Percentiles rank a stretch among this genome's conserved stretches.
Evolutionary conservation across 2,888 invertebrate genomes (phyloP).

Genomic region (Tetragnatha montana): DNA sequence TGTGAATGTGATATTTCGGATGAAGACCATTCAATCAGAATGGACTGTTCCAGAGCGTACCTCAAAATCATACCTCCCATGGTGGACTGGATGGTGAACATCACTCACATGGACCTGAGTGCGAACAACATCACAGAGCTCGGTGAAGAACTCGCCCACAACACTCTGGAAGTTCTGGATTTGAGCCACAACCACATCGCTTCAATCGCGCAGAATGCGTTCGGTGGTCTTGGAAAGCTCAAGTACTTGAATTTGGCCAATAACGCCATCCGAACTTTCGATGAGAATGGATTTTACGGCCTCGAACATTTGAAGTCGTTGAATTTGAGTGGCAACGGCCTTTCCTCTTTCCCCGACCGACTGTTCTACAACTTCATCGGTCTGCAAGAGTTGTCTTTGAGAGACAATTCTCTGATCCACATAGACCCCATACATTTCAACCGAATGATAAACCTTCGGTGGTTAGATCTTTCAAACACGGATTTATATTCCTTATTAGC

Average conservation of each 20-base stretch:
- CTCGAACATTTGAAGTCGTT: constrained; percentile 66
- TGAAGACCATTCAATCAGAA: constrained; percentile 8
- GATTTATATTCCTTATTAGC: constrained; percentile 43
- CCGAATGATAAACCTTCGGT: constrained; percentile 57
- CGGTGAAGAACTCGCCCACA: constrained; percentile 26
- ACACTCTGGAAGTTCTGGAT: constrained; percentile 45
- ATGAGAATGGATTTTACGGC: constrained; percentile 61
- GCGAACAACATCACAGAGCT: constrained; percentile 52
- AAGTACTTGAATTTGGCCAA: constrained; percentile 51
- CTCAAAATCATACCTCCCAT: constrained; percentile 50
- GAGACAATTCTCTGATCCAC: constrained; percentile 62
- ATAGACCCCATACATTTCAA: constrained; percentile 57
- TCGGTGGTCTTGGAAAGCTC: constrained; percentile 48
- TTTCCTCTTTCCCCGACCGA: constrained; percentile 50
- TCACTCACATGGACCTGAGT: constrained; percentile 62
- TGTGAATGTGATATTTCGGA: constrained; percentile 40
- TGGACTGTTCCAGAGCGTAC: constrained; percentile 52
- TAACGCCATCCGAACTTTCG: constrained; percentile 48
- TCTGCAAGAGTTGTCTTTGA: constrained; percentile 64
- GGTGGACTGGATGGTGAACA: constrained; percentile 52
- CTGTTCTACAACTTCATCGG: constrained; percentile 65
- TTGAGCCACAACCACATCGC: constrained; percentile 57
- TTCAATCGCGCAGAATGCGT: constrained; percentile 35
- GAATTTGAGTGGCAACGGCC: constrained; percentile 70
- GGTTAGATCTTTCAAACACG: constrained; percentile 66